Conservation (phyloP, 2,113 vertebrate species). For the Tachycineta bicolor region DNA sequence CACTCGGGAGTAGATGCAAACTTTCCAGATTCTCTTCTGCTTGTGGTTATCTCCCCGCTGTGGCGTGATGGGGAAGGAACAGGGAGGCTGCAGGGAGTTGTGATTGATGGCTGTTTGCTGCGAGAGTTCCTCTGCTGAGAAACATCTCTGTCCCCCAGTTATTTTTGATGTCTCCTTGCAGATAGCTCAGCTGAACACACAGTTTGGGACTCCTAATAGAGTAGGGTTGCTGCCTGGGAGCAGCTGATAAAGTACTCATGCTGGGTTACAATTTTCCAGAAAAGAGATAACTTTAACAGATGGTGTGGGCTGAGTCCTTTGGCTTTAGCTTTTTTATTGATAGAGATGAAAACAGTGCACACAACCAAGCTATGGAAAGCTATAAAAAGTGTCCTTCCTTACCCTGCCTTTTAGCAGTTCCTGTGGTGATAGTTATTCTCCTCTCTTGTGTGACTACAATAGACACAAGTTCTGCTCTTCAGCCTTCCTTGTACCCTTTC, state of each 20-base stretch:
- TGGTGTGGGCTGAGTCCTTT: slow-evolving; percentile 36
- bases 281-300: slow-evolving; percentile 59
- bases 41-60: neutral
- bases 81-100: neutral
- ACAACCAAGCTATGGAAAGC: slow-evolving; percentile 15
- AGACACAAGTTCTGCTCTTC: neutral
- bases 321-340: slow-evolving; percentile 15
- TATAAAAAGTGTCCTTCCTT: neutral
- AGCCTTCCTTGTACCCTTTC: neutral
- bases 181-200: neutral
- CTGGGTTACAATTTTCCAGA: slow-evolving; percentile 55
- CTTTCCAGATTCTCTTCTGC: slow-evolving; percentile 27
- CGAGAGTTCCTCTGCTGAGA: neutral
- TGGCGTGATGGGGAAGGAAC: neutral
- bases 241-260: slow-evolving; percentile 54
- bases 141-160: neutral
- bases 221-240: neutral
- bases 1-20: neutral
- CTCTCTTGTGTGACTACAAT: neutral
- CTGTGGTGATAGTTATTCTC: neutral
- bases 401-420: neutral
- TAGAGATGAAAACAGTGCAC: slow-evolving; percentile 18
- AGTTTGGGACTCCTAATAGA: neutral
- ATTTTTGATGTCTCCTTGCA: neutral
- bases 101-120: neutral